Conservation (phyloP, 2,888 invertebrate genomes). For the Eueremaeus valkanovi region DNA sequence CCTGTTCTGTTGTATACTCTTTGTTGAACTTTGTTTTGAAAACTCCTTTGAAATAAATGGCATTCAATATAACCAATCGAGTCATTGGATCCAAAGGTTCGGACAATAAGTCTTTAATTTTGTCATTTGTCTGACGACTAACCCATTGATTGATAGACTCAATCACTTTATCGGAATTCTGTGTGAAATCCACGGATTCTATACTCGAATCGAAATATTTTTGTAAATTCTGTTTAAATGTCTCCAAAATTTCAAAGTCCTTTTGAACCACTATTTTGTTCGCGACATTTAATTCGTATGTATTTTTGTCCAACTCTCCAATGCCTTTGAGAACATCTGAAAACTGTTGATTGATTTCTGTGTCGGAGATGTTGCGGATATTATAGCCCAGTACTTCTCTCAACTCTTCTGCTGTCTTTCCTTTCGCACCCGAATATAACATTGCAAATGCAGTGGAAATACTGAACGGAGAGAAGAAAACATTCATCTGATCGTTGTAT, state of each 20-base stretch:
- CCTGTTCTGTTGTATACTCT: conserved; percentile 49
- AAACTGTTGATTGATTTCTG: background rate
- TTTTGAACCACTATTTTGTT: background rate
- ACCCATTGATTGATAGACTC: conserved; percentile 42
- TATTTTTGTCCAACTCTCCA: background rate
- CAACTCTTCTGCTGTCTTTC: background rate
- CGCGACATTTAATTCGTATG: background rate
- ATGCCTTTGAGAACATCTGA: too few relatives aligned
- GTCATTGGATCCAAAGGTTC: conserved; percentile 46
- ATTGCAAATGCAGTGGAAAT: background rate
- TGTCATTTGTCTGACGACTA: conserved; percentile 43
- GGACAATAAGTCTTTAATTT: conserved; percentile 42
- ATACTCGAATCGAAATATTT: conserved; percentile 15
- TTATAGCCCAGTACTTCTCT: background rate
- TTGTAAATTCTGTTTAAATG: background rate
- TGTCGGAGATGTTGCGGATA: too few relatives aligned
- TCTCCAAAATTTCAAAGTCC: background rate
- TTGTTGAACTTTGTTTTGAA: conserved; percentile 6
- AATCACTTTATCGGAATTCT: background rate
- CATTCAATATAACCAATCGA: conserved; percentile 38
- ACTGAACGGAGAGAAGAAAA: conserved; percentile 15
- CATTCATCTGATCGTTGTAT: background rate
- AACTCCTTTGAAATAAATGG: conserved; percentile 29
- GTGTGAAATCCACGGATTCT: conserved; percentile 36
- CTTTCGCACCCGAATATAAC: background rate